Conservation (phyloP, 2,113 vertebrate species). For the Sterrhoptilus dennistouni region DNA sequence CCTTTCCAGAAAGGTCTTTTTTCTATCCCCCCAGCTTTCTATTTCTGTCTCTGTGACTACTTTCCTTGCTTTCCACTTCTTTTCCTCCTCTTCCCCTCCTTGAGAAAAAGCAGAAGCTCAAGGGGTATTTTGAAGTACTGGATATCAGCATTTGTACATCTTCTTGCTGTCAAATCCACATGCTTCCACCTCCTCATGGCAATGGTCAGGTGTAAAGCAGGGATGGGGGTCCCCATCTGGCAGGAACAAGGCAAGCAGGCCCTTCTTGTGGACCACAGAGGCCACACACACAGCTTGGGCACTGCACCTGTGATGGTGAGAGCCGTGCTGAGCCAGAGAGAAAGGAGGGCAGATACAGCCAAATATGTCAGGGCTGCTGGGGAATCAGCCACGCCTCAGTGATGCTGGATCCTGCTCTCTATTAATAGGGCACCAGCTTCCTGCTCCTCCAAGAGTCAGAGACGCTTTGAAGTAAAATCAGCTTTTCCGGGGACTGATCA, state of each 20-base stretch:
- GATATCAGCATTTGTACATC: not conserved
- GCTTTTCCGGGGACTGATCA: constrained; percentile 73
- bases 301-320: not conserved
- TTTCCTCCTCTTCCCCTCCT: not conserved
- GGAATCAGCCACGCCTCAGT: not conserved
- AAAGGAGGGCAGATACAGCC: not conserved
- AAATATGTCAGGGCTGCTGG: not conserved
- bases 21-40: not conserved
- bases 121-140: not conserved
- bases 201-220: not conserved
- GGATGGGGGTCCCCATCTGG: not conserved
- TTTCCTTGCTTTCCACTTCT: not conserved
- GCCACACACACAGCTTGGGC: fast-evolving
- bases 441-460: constrained; percentile 60
- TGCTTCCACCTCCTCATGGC: not conserved
- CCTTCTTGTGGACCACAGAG: not conserved
- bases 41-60: not conserved
- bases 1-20: not conserved
- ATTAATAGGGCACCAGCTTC: constrained; percentile 72
- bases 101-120: not conserved
- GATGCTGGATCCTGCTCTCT: constrained; percentile 49
- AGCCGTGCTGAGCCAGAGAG: not conserved
- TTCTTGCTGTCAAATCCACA: not conserved
- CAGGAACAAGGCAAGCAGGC: not conserved
- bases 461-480: constrained; percentile 74